Evolutionary conservation across 2,113 vertebrate genomes (phyloP), one percentile per base, ranked within the genome.

Genomic region (Corythornis madagascariensis): DNA sequence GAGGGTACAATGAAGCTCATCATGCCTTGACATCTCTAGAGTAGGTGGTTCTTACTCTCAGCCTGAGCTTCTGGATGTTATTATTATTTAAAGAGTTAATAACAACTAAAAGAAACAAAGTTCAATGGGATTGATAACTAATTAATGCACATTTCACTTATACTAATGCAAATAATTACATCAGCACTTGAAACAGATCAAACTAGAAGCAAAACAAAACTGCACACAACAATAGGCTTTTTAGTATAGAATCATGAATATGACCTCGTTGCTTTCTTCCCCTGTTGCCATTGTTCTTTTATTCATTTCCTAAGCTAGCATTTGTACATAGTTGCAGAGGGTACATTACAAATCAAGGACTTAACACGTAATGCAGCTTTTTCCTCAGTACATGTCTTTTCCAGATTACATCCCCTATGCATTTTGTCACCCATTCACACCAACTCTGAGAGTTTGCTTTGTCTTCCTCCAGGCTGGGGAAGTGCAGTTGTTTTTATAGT

Each of bases 381-480:
- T 66, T 47, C 55, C 67, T 59, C 28, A 38, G 31, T 56, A 2
- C 17, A 16, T 2, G 40, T 25, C 70, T 72, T 50, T 72, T 59
- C 63, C 50, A 63, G 55, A 52, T n/a, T 13, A 48, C 29, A 43
- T 2, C 52, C 55, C 3, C 40, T 21, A 50, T 24, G 42, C 17
- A 3, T 35, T 64, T 28, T 83, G 53, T 45, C 73, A 90, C 45
- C 56, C 82, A 25, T 53, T 83, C 4, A 4, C 50, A 85, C 24
- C 20, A 21, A 22, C 48, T 90, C 13, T 2, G 64, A 55, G 29
- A 42, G 24, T 70, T 87, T 31, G 25, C 59, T 87, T 84, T 67
- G 66, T 50, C 40, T 79, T 92, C 83, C 89, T 90, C 84, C 59
- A 66, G 88, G 81, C 89, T 86, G 81, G 73, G 66, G 59, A 80